These are phyloP conservation scores for Drosophila stalkeri DNA, from an alignment of 2,888 invertebrate genomes.

Conservation along the genomic window DNA sequence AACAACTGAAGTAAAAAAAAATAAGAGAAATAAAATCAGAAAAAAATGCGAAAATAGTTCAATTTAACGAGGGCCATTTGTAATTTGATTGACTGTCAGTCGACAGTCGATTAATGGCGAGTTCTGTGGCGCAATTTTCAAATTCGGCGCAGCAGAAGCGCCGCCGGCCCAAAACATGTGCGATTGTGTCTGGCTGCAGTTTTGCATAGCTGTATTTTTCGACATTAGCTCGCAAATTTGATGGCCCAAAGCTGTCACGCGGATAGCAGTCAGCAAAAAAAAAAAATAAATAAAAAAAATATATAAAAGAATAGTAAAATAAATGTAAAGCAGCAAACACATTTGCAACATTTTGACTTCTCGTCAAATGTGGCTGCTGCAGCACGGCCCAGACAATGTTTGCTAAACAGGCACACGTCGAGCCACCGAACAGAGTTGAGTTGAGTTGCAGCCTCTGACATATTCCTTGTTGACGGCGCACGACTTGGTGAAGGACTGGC, in stretches of 20 bases:
- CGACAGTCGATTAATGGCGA: slow-evolving; percentile 46
- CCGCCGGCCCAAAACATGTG: slow-evolving; percentile 57
- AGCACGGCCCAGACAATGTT: slow-evolving; percentile 59
- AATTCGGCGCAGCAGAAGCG: slow-evolving; percentile 70
- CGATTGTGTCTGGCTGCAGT: slow-evolving; percentile 42
- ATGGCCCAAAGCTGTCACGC: slow-evolving; percentile 83
- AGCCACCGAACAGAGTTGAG: slow-evolving; percentile 50
- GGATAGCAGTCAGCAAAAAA: slow-evolving; percentile 5
- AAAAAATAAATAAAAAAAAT: neutral
- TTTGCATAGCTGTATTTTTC: slow-evolving; percentile 66
- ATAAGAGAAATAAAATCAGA: neutral
- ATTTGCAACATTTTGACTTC: slow-evolving; percentile 74
- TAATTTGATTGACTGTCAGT: slow-evolving; percentile 69
- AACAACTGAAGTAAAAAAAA: neutral
- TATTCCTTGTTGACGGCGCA: slow-evolving; percentile 79
- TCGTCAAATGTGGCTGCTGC: slow-evolving; percentile 65
- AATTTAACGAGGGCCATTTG: slow-evolving; percentile 75
- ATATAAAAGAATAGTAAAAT: slow-evolving; percentile 13
- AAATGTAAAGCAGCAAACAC: slow-evolving; percentile 61
- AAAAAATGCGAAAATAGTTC: slow-evolving; percentile 59
- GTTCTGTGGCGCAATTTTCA: slow-evolving; percentile 65
- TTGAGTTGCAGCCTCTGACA: slow-evolving; percentile 67
- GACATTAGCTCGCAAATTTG: slow-evolving; percentile 77
- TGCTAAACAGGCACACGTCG: slow-evolving; percentile 79
- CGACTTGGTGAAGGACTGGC: slow-evolving; percentile 70